Percentiles rank a stretch among this genome's conserved stretches.
phyloP scores from a whole-genome alignment of 2,797 vertebrate genomes.

The Spondyliosoma cantharus region DNA sequence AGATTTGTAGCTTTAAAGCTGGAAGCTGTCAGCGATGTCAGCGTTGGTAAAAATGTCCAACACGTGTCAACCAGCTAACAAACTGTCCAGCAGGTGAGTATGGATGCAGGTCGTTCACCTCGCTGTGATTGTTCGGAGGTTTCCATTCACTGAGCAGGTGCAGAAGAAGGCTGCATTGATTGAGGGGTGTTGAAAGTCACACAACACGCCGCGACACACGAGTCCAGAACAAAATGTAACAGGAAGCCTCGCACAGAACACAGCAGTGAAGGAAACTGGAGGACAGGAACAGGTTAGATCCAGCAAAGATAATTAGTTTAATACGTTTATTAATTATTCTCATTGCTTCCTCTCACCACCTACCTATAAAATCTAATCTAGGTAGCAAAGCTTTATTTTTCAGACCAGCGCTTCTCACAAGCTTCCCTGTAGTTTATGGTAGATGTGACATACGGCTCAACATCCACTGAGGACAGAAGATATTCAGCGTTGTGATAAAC shows the following conservation, averaged over 20 bases:
- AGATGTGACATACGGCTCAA: background rate
- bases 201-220: constrained; percentile 5
- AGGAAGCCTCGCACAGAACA: background rate
- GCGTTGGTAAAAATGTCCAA: no score
- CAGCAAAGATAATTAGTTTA: background rate
- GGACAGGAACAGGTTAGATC: background rate
- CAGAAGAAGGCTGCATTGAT: constrained; percentile 23
- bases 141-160: constrained; percentile 26
- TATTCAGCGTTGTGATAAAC: background rate
- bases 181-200: constrained; percentile 42
- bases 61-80: no score
- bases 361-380: no score
- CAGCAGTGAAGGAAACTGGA: background rate
- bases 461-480: background rate
- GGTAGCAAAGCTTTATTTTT: background rate
- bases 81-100: background rate
- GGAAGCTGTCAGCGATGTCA: no score
- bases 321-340: background rate
- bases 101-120: background rate
- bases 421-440: no score
- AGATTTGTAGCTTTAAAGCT: no score
- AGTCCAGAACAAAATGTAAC: constrained; percentile 1
- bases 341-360: background rate
- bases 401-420: background rate
- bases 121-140: background rate